Evolutionary conservation across 2,797 vertebrate species (phyloP).

Genomic region (Molossus molossus): DNA sequence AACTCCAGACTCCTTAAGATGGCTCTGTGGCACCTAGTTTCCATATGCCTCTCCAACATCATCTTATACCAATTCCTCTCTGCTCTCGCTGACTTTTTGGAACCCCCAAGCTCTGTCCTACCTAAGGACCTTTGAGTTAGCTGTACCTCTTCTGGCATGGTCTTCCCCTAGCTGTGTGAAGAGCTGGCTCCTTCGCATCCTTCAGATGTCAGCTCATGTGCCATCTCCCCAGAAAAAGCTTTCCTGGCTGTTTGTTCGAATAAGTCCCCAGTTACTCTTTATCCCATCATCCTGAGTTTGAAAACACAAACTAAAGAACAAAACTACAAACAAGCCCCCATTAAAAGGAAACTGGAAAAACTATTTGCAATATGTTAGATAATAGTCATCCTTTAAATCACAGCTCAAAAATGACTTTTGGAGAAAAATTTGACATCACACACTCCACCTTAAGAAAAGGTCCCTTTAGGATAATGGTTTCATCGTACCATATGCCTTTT

Average conservation of each 20-base stretch:
- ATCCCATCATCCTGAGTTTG: not conserved
- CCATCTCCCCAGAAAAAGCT: not conserved
- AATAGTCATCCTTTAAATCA: not conserved
- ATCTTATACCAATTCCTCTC: not conserved
- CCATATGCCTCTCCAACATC: not conserved
- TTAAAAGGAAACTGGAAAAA: constrained; percentile 21
- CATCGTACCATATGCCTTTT: not conserved
- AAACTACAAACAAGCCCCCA: constrained; percentile 25
- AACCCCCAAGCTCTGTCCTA: not conserved
- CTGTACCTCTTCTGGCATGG: not conserved
- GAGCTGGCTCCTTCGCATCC: not conserved
- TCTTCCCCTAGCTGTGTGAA: not conserved
- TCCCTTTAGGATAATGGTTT: not conserved
- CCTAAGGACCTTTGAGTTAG: not conserved
- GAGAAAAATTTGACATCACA: not conserved
- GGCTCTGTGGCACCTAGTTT: not conserved
- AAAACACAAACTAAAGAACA: constrained; percentile 55
- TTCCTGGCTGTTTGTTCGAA: not conserved
- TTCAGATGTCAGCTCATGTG: not conserved
- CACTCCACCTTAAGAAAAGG: not conserved
- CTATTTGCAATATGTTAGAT: not conserved
- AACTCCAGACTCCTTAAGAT: not conserved
- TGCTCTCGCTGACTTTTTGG: not conserved
- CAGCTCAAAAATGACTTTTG: not conserved
- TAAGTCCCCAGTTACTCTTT: not conserved